A percentile compares a stretch with the other conserved stretches of the same genome.
phyloP scores from a whole-genome alignment of 1,140 invertebrate species.

The Papilio xuthus region DNA sequence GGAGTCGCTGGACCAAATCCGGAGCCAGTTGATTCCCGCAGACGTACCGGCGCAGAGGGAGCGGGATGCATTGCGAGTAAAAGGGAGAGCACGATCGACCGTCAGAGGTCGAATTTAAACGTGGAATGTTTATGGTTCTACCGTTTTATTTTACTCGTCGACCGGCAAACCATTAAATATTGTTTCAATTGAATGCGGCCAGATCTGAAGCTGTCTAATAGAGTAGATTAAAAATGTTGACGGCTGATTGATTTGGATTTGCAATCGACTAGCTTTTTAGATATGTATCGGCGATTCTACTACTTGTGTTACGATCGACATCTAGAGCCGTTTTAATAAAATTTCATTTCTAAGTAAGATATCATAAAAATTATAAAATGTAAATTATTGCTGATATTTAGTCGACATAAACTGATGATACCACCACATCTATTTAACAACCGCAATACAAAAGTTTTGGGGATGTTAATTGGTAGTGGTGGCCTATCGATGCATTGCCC shows the following conservation, averaged over 20 bases:
- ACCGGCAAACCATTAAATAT: constrained; percentile 76
- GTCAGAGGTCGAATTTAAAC: constrained; percentile 79
- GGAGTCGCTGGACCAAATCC: constrained; percentile 29
- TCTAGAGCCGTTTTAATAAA: constrained; percentile 38
- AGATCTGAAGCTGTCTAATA: constrained; percentile 73
- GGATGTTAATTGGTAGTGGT: no score
- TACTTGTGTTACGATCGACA: constrained; percentile 66
- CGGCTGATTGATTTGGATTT: constrained; percentile 67
- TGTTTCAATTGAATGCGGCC: constrained; percentile 80
- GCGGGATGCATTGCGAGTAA: constrained; percentile 53
- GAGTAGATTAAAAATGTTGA: constrained; percentile 66
- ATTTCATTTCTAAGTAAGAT: neutral
- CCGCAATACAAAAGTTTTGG: no score
- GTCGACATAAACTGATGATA: no score
- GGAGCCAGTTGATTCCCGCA: constrained; percentile 62
- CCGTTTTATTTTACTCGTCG: constrained; percentile 78
- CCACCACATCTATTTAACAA: no score
- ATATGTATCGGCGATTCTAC: constrained; percentile 51
- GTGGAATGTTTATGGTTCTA: constrained; percentile 81
- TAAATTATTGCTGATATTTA: no score
- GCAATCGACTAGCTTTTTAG: constrained; percentile 53
- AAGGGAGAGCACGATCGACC: constrained; percentile 62
- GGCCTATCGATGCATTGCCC: no score
- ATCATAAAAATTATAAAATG: no score
- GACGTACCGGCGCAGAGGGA: constrained; percentile 72